Evolutionary conservation across 2,113 vertebrate genomes (phyloP), one percentile per base, ranked within the genome.

Genomic region (Pimephales promelas): DNA sequence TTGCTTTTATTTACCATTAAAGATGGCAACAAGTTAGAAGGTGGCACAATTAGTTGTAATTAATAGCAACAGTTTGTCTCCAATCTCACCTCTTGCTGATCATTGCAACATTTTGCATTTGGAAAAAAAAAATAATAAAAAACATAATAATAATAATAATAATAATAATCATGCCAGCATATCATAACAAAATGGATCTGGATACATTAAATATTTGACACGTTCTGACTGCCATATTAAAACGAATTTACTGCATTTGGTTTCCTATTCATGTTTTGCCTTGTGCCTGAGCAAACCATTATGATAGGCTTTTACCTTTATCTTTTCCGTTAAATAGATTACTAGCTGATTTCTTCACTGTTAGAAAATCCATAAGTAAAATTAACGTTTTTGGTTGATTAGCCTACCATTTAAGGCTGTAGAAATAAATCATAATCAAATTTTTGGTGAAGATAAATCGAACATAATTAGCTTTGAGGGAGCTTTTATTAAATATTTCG

Each of bases 61-160:
- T n/a, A 31, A 74, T 28, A 52, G 71, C 71, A 47, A 52, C 22
- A 79, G 28, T 64, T 28, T 2, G 16, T 34, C 62, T 64, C 16
- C 77, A 47, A 1, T 26, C 47, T 77, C 75, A 40, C 7, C 8
- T 10, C 62, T 61, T 71, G 49, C 64, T 78, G 24, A 78, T 82
- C 59, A 62, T 77, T 57, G 10, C 2, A 26, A 75, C 16, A 26
- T 52, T 31, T 52, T 49, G n/a, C 14, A 36, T 36, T 36, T 36
- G 4, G 5, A 36, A 36, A 34, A 34, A 36, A 36, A 36, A 34
- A 34, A 5, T 28, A n/a, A n/a, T n/a, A n/a, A n/a, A n/a, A n/a
- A n/a, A n/a, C n/a, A n/a, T n/a, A n/a, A n/a, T n/a, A n/a, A n/a
- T n/a, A n/a, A n/a, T n/a, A n/a, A n/a, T n/a, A n/a, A n/a, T n/a